Evolutionary conservation across 2,113 vertebrate genomes (phyloP), one percentile per base, ranked within the genome.

Genomic region (Neolamprologus sp.): DNA sequence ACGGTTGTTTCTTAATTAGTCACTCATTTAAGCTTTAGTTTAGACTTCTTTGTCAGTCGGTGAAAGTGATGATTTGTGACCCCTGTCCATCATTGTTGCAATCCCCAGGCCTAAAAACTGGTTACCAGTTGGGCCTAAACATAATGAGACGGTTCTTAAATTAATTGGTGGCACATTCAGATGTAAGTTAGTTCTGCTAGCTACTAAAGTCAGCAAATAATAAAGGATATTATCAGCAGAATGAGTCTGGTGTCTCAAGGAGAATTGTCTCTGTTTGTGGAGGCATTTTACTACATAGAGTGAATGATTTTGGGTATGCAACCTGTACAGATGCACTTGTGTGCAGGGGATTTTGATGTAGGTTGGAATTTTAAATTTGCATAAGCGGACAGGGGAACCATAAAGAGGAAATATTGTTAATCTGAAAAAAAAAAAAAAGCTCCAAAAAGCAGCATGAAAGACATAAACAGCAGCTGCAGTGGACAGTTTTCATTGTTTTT

Each of bases 391-490:
- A 23, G 65, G 65, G 21, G 37, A 9, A 16, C 65, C 37, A 71
- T 45, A 21, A 71, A 23, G 37, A 71, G 37, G 37, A 71, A 26
- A 71, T 42, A 71, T 42, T 21, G 65, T 40, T 40, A 40, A 35
- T 33, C 0, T 13, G 23, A 0, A 0, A 19, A 28, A 2, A 9
- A 14, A 14, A 37, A 68, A 68, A 68, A 40, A 68, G 35, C 63
- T 14, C 19, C 63, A 23, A 68, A 68, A 40, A 68, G 35, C n/a
- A 23, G n/a, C 65, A 71, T 71, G 65, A 40, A 16, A 68, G 63
- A 21, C 63, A 68, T 21, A 65, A 65, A 65, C 19, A 71, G n/a
- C 35, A 71, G 65, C 65, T 71, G 65, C 35, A 40, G 65, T 42
- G n/a, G 65, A 23, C 65, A 23, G 7, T 71, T 71, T 71, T 16